Conservation (phyloP, 2,113 vertebrate genomes). For the Cygnus buccinator region DNA sequence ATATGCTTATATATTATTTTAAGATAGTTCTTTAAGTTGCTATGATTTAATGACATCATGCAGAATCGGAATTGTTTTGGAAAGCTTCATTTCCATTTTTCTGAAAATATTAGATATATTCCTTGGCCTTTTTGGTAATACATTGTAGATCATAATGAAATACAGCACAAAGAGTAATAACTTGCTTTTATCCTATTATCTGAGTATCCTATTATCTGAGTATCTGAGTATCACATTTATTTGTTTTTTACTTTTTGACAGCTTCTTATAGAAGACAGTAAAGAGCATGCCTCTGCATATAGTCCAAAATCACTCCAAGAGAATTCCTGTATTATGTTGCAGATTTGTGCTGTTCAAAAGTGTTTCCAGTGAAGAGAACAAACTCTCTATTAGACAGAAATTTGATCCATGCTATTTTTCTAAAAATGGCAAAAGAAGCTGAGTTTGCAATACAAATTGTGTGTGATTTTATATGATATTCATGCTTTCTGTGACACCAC, state of each 20-base stretch:
- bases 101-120: constrained; percentile 51
- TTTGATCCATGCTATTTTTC: not conserved
- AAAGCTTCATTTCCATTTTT: constrained; percentile 66
- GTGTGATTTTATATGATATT: not conserved
- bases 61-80: constrained; percentile 26
- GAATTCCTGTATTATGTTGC: not conserved
- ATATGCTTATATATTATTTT: not conserved
- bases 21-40: constrained; percentile 24
- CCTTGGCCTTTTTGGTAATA: constrained; percentile 60
- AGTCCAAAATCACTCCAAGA: not conserved
- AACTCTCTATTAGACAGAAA: not conserved
- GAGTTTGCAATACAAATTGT: not conserved
- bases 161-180: constrained; percentile 33
- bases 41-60: constrained; percentile 60
- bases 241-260: constrained; percentile 35
- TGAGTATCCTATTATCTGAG: constrained; percentile 46
- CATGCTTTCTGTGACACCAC: not conserved
- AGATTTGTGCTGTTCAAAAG: not conserved
- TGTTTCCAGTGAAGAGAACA: not conserved
- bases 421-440: not conserved
- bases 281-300: not conserved
- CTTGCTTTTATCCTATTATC: constrained; percentile 49
- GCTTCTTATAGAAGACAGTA: not conserved
- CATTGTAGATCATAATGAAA: constrained; percentile 57
- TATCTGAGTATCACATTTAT: not conserved